Evolutionary conservation across 2,797 vertebrate species (phyloP), one percentile per base, ranked within the genome.

Genomic region (Emydoidea blandingii): DNA sequence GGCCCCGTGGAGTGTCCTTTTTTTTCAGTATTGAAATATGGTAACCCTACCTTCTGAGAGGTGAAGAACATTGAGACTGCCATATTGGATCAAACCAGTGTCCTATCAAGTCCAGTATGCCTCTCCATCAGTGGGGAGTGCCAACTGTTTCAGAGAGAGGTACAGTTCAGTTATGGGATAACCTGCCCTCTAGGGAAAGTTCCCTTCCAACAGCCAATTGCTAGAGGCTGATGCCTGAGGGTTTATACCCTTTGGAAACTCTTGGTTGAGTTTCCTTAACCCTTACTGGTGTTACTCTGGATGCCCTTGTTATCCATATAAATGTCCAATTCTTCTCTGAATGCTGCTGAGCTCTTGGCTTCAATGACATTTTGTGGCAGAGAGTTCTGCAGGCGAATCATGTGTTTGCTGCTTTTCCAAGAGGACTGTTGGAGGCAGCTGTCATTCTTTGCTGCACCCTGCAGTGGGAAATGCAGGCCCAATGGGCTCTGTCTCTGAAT

Each of bases 261-360:
- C 18, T 16, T 57, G 37, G 34, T 19, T n/a, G 37, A 37, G 8
- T 68, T 92, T 65, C n/a, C 5, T 93, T 54, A 62, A 16, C 29
- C n/a, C 80, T 3, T 0, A 0, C 1, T 86, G 19, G 85, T 65
- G 76, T 47, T 52, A 34, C 0, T 0, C 8, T 68, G 23, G 65
- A 37, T 68, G 9, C 65, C n/a, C n/a, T 37, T 37, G 25, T 44
- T 29, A 76, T 15, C 12, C 4, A 14, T 76, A 76, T 25, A 23
- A 12, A 25, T 12, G 11, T 27, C 41, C 72, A 44, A 21, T 12
- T 44, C 37, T 44, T 37, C 72, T 74, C 41, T 68, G 44, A 76
- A 76, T 47, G 37, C 68, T 72, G 23, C 68, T 72, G 68, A 41
- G 12, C 21, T 72, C 72, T 27, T 76, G 41, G 72, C 72, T 76